Conservation (phyloP, 2,113 vertebrate genomes). For the Pogona vitticeps region DNA sequence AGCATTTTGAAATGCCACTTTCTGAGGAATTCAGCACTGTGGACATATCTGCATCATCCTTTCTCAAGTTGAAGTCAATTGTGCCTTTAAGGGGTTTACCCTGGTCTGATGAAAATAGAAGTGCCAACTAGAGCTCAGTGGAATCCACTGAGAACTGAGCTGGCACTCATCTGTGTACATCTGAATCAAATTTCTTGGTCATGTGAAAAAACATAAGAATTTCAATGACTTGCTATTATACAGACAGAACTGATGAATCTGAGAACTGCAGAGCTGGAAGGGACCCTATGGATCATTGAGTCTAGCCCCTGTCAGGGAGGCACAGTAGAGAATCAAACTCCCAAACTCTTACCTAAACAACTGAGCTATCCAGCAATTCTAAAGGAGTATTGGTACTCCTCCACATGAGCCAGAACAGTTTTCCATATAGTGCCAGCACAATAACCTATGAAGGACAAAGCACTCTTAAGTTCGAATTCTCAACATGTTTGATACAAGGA, state of each 20-base stretch:
- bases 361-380: too few relatives aligned
- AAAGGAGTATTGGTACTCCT: too few relatives aligned
- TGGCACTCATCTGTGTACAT: not conserved
- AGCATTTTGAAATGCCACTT: not conserved
- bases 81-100: not conserved
- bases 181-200: not conserved
- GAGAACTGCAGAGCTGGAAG: too few relatives aligned
- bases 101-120: not conserved
- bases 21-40: not conserved
- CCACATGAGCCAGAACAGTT: too few relatives aligned
- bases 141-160: not conserved
- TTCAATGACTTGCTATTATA: too few relatives aligned
- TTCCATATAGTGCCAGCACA: not conserved
- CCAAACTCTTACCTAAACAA: too few relatives aligned
- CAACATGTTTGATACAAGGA: not conserved
- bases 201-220: not conserved
- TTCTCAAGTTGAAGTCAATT: not conserved
- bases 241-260: too few relatives aligned
- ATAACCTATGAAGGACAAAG: not conserved
- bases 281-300: too few relatives aligned
- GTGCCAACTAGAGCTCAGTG: not conserved
- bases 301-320: too few relatives aligned
- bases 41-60: slow-evolving; percentile 28
- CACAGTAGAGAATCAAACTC: too few relatives aligned
- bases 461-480: too few relatives aligned